Percentiles rank a stretch among this genome's conserved stretches.
These are phyloP conservation scores for Acleris emargana DNA, from an alignment of 2,888 invertebrate species.

Conservation along the genomic window DNA sequence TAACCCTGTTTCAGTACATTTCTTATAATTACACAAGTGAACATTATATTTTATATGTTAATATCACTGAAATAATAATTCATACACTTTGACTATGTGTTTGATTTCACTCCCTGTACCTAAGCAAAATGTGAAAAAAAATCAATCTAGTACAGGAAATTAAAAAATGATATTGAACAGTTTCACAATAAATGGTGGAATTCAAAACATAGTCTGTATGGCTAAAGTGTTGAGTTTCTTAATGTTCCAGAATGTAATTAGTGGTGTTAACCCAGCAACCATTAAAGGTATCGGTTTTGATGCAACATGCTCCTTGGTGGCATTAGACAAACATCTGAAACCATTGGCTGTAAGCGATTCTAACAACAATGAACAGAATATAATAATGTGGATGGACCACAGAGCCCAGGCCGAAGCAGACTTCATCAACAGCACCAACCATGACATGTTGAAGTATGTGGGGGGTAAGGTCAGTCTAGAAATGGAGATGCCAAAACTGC, in stretches of 20 bases:
- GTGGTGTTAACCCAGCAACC: slow-evolving; percentile 74
- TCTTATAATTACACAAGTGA: too few relatives aligned
- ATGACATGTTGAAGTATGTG: slow-evolving; percentile 91
- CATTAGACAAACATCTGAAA: slow-evolving; percentile 86
- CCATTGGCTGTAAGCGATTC: slow-evolving; percentile 89
- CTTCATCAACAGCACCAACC: slow-evolving; percentile 89
- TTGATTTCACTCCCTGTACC: too few relatives aligned
- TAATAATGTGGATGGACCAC: slow-evolving; percentile 97
- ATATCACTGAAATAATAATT: too few relatives aligned
- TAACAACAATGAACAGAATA: slow-evolving; percentile 88
- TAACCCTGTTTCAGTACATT: too few relatives aligned
- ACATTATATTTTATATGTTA: too few relatives aligned
- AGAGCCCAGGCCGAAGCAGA: slow-evolving; percentile 91
- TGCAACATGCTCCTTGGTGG: slow-evolving; percentile 97
- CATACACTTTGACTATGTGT: too few relatives aligned
- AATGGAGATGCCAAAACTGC: slow-evolving; percentile 97
- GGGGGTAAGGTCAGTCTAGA: slow-evolving; percentile 97
- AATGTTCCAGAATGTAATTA: slow-evolving; percentile 83
- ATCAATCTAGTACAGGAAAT: too few relatives aligned
- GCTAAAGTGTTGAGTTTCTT: slow-evolving; percentile 1
- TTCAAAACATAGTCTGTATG: too few relatives aligned
- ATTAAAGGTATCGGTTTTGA: slow-evolving; percentile 97
- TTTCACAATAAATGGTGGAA: too few relatives aligned
- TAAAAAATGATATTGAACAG: too few relatives aligned
- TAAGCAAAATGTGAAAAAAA: too few relatives aligned